Conservation (phyloP, 2,113 vertebrate species). For the Sminthopsis crassicaudata region DNA sequence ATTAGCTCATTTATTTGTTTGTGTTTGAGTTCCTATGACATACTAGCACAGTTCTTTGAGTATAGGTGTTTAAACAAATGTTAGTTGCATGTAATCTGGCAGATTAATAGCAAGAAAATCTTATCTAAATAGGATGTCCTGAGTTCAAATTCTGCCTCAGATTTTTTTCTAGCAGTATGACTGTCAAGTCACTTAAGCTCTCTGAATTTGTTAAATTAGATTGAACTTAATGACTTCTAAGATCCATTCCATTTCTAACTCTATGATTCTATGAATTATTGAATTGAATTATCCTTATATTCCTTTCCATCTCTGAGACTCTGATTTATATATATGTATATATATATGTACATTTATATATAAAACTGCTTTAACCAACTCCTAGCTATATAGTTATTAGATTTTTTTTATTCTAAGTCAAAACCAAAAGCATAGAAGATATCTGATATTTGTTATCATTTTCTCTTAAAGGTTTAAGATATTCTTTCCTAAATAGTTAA, state of each 20-base stretch:
- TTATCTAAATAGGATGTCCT: not conserved
- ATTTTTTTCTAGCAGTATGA: not conserved
- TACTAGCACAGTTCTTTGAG: not conserved
- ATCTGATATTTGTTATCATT: not conserved
- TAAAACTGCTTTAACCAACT: not conserved
- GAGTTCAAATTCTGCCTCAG: not conserved
- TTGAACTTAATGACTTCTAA: not conserved
- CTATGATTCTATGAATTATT: not conserved
- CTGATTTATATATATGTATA: not conserved
- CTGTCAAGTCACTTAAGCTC: not conserved
- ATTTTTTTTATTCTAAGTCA: not conserved
- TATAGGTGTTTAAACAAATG: not conserved
- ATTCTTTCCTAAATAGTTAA: not conserved
- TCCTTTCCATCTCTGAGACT: not conserved
- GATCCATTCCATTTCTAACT: not conserved
- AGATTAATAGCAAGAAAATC: not conserved
- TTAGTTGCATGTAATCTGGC: not conserved
- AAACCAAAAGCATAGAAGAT: not conserved
- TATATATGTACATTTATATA: not conserved
- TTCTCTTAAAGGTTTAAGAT: not conserved
- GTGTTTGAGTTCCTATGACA: not conserved
- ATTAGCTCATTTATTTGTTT: not conserved
- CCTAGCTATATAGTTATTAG: not conserved
- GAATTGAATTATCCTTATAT: not conserved
- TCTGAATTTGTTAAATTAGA: not conserved